These are phyloP conservation scores for Coreius guichenoti DNA, from an alignment of 2,797 vertebrate species.

Conservation along the genomic window DNA sequence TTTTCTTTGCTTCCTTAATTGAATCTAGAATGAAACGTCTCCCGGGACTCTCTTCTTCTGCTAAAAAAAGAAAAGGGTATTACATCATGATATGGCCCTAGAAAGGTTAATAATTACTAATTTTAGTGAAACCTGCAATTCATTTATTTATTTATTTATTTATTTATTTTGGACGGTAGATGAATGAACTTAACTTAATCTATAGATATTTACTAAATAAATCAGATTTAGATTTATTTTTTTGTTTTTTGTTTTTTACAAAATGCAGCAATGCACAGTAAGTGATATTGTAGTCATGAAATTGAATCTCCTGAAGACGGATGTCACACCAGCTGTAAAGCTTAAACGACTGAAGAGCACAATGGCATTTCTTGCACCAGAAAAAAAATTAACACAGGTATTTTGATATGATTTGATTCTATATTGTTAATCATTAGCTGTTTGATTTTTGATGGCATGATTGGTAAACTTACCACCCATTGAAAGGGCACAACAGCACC, in stretches of 20 bases:
- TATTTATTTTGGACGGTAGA: too few relatives aligned
- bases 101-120: background rate
- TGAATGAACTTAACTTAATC: background rate
- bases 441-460: background rate
- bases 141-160: background rate
- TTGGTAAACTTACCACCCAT: slow-evolving; percentile 20
- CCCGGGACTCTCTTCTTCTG: slow-evolving; percentile 67
- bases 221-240: background rate
- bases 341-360: background rate
- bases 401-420: background rate
- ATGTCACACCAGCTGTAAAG: background rate
- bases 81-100: background rate
- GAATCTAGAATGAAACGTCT: slow-evolving; percentile 72
- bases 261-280: background rate
- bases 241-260: background rate
- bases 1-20: slow-evolving; percentile 80
- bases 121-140: background rate
- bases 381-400: too few relatives aligned
- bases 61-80: slow-evolving; percentile 14
- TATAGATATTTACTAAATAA: background rate
- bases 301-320: background rate
- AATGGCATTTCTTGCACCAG: background rate
- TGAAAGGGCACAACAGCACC: slow-evolving; percentile 52
- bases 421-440: background rate
- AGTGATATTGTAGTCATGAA: background rate